Conservation (phyloP, 64 coral and sea anemone species). For the Hydrozoanthus tunicans region DNA sequence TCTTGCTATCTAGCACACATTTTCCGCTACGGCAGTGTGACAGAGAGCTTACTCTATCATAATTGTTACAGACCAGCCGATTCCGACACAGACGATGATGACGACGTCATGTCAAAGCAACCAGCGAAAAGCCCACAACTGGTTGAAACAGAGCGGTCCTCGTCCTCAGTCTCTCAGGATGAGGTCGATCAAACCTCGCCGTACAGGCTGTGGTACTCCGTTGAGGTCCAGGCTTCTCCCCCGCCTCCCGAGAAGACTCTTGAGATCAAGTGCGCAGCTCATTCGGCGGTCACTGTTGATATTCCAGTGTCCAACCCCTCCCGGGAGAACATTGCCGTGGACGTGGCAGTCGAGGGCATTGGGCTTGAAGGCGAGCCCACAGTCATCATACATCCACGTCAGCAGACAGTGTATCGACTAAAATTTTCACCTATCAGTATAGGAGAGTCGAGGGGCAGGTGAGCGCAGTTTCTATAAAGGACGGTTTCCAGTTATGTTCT, state of each 20-base stretch:
- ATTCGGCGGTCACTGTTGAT: slow-evolving; percentile 77
- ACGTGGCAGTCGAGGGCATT: slow-evolving; percentile 80
- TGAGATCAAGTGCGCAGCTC: slow-evolving; percentile 87
- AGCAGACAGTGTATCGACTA: slow-evolving; percentile 75
- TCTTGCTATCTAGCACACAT: neutral
- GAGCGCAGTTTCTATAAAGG: neutral
- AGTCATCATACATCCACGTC: slow-evolving; percentile 70
- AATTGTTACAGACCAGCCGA: slow-evolving; percentile 41
- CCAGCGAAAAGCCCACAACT: neutral
- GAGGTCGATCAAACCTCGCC: slow-evolving; percentile 55
- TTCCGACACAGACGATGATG: slow-evolving; percentile 64
- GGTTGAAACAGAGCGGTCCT: slow-evolving; percentile 4
- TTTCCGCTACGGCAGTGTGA: neutral
- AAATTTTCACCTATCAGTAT: slow-evolving; percentile 81
- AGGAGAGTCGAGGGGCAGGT: slow-evolving; percentile 88
- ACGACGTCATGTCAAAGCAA: neutral
- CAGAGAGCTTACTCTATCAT: neutral
- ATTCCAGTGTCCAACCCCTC: slow-evolving; percentile 93
- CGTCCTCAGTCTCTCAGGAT: neutral
- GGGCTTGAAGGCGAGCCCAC: slow-evolving; percentile 77
- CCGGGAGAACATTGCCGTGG: slow-evolving; percentile 73
- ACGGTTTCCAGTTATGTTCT: neutral
- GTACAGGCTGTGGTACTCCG: slow-evolving; percentile 84
- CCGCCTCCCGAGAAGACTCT: slow-evolving; percentile 74
- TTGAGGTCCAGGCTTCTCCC: slow-evolving; percentile 83